These are phyloP conservation scores for Corbicula japonica DNA, from an alignment of 2,888 invertebrate species.

Conservation along the genomic window DNA sequence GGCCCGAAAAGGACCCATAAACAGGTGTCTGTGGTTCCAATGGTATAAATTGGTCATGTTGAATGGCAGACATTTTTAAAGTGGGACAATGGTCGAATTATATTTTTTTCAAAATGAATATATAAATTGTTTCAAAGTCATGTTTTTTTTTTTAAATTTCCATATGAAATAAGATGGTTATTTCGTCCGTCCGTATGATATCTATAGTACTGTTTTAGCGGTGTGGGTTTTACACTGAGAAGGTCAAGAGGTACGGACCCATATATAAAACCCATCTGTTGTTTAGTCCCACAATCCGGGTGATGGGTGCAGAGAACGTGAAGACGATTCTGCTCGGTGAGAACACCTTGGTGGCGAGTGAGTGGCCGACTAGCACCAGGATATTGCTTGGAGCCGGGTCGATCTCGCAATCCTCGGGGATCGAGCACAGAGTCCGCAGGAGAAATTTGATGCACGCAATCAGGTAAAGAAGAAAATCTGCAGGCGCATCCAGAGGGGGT, in stretches of 20 bases:
- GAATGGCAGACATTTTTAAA: no score
- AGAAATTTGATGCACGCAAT: slow-evolving; percentile 70
- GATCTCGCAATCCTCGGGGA: slow-evolving; percentile 72
- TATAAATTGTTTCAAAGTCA: no score
- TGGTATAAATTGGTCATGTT: no score
- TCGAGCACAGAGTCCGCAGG: slow-evolving; percentile 69
- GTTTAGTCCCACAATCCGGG: slow-evolving; percentile 80
- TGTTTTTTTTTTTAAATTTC: no score
- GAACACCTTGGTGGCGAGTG: slow-evolving; percentile 71
- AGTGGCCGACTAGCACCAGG: slow-evolving; percentile 75
- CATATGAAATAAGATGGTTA: no score
- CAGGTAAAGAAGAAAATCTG: slow-evolving; percentile 38
- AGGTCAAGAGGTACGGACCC: slow-evolving; percentile 69
- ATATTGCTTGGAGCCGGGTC: slow-evolving; percentile 75
- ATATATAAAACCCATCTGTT: slow-evolving; percentile 83
- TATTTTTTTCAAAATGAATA: no score
- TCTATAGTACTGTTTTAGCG: slow-evolving; percentile 6
- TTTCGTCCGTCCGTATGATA: no score
- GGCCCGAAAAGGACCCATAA: no score
- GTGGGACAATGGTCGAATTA: no score
- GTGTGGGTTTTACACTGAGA: slow-evolving; percentile 28
- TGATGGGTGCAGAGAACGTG: slow-evolving; percentile 80
- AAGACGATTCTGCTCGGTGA: slow-evolving; percentile 77
- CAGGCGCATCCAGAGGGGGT: no score
- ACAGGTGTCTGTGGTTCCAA: no score